Percentiles rank a stretch among this genome's conserved stretches.
phyloP scores from a whole-genome alignment of 2,888 invertebrate species.

The Scaptomyza reducta region DNA sequence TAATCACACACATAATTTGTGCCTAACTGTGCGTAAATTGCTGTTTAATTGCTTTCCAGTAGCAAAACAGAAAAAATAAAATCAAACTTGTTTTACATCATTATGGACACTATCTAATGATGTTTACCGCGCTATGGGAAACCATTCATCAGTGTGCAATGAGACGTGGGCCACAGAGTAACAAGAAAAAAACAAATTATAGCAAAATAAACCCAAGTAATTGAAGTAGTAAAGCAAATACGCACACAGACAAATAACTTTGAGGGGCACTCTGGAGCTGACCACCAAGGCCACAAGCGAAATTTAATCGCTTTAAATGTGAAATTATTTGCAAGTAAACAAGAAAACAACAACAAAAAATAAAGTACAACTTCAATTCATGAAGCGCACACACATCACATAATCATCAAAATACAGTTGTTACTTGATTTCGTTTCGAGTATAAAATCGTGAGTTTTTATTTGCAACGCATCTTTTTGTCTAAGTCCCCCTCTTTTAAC shows the following conservation, averaged over 20 bases:
- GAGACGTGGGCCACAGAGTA: constrained; percentile 7
- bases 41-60: constrained; percentile 17
- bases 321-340: constrained; percentile 64
- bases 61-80: background rate
- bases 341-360: constrained; percentile 26
- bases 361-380: constrained; percentile 38
- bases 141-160: constrained; percentile 18
- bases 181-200: constrained; percentile 26
- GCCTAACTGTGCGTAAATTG: background rate
- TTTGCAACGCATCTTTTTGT: constrained; percentile 57
- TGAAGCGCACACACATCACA: constrained; percentile 34
- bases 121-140: constrained; percentile 14
- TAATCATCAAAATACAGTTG: constrained; percentile 64
- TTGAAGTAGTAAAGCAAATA: constrained; percentile 41
- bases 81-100: constrained; percentile 12
- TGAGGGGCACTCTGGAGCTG: constrained; percentile 27
- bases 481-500: constrained; percentile 8
- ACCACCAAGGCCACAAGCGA: constrained; percentile 71
- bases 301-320: constrained; percentile 79
- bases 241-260: constrained; percentile 24
- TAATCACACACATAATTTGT: constrained; percentile 22
- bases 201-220: constrained; percentile 29
- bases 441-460: constrained; percentile 67
- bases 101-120: constrained; percentile 18
- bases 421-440: constrained; percentile 61